Evolutionary conservation across 2,888 invertebrate genomes (phyloP).

Genomic region (Conops quadrifasciatus): DNA sequence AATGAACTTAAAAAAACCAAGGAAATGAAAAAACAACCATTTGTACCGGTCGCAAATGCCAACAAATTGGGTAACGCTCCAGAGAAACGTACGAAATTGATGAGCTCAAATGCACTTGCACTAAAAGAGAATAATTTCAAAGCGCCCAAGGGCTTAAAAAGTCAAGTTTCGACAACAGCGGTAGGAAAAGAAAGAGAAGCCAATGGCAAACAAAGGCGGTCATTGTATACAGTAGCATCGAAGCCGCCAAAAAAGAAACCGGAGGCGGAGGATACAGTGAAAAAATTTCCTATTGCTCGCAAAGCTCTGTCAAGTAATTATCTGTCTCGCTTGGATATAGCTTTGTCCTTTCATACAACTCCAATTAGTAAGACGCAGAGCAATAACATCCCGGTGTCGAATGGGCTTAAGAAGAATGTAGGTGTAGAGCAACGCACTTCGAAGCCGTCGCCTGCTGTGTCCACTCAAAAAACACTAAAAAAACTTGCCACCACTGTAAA

Average conservation of each 20-base stretch:
- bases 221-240: constrained; percentile 36
- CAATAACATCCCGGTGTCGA: constrained; percentile 3
- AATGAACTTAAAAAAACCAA: constrained; percentile 27
- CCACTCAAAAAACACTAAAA: background rate
- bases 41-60: constrained; percentile 39
- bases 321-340: background rate
- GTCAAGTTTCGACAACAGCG: constrained; percentile 18
- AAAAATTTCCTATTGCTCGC: constrained; percentile 18
- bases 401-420: background rate
- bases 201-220: constrained; percentile 31
- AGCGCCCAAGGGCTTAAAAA: constrained; percentile 43
- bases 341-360: background rate
- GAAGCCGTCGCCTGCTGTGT: background rate
- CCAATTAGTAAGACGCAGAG: constrained; percentile 1
- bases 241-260: constrained; percentile 38
- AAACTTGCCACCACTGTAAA: constrained; percentile 13
- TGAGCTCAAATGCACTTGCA: constrained; percentile 39
- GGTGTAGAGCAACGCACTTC: background rate
- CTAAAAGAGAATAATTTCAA: constrained; percentile 42
- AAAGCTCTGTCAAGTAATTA: constrained; percentile 30
- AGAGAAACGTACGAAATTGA: background rate
- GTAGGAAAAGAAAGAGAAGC: constrained; percentile 23
- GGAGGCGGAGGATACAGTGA: background rate
- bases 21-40: constrained; percentile 43
- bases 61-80: background rate